A percentile compares a stretch with the other conserved stretches of the same genome.
These are phyloP conservation scores for Eptesicus fuscus DNA, from an alignment of 2,113 vertebrate genomes.

Conservation along the genomic window DNA sequence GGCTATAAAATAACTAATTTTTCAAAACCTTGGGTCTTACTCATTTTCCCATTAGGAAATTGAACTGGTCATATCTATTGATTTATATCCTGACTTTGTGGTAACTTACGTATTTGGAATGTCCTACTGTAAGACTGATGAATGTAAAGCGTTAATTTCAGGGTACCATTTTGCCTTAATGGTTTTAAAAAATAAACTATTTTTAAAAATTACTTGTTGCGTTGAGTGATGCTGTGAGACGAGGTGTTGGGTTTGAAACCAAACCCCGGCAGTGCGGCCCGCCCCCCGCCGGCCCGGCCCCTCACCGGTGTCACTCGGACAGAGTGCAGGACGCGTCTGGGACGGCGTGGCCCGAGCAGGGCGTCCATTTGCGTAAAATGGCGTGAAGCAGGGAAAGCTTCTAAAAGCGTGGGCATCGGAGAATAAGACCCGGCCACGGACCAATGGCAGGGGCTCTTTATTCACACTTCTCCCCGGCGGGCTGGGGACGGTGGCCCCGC, in stretches of 20 bases:
- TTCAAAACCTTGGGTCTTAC: slow-evolving; percentile 50
- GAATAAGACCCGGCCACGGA: neutral
- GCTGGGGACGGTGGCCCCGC: accelerated
- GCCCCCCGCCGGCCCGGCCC: neutral
- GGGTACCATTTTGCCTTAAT: slow-evolving; percentile 81
- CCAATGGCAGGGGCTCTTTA: neutral
- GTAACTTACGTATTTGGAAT: slow-evolving; percentile 57
- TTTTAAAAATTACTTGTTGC: slow-evolving; percentile 72
- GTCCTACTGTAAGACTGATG: slow-evolving; percentile 77
- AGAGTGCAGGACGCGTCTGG: neutral
- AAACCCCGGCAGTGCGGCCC: accelerated
- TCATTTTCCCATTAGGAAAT: slow-evolving; percentile 45
- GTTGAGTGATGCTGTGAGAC: neutral
- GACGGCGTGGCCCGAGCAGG: neutral
- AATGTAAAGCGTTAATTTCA: slow-evolving; percentile 83
- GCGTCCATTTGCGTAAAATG: too few relatives aligned
- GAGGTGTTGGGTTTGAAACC: neutral
- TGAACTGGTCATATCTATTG: slow-evolving; percentile 48
- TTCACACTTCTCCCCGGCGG: accelerated
- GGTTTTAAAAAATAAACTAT: slow-evolving; percentile 82
- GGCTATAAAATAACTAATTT: slow-evolving; percentile 64
- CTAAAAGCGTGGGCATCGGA: neutral
- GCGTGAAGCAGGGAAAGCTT: too few relatives aligned
- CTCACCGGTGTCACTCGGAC: neutral
- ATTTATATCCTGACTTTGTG: slow-evolving; percentile 68